phyloP scores from a whole-genome alignment of 2,888 invertebrate species.

The Pseudococcus viburni region DNA sequence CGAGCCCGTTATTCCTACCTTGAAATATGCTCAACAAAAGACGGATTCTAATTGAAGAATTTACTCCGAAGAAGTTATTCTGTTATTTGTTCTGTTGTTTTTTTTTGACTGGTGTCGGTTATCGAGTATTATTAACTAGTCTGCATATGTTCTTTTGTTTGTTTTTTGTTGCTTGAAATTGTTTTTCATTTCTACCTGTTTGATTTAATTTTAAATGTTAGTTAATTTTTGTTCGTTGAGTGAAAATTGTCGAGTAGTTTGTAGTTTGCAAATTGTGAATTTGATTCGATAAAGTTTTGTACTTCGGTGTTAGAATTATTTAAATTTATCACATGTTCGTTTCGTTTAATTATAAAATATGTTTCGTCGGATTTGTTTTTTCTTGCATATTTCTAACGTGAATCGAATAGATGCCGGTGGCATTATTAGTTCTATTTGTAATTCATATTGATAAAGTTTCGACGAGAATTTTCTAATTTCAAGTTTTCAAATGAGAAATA shows the following conservation, averaged over 20 bases:
- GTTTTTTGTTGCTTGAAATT: neutral
- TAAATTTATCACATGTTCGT: neutral
- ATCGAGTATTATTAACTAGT: neutral
- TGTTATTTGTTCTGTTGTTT: neutral
- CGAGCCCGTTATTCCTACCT: neutral
- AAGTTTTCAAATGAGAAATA: neutral
- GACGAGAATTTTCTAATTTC: too few relatives aligned
- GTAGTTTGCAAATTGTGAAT: constrained; percentile 1
- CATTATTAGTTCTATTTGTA: neutral
- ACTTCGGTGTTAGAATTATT: neutral
- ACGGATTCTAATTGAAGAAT: neutral
- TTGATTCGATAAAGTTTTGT: neutral
- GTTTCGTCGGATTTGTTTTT: neutral
- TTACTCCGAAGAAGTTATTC: neutral
- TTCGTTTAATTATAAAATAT: neutral
- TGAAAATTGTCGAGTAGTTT: neutral
- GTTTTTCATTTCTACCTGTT: neutral
- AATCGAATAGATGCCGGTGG: too few relatives aligned
- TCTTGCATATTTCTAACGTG: neutral
- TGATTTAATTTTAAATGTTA: neutral
- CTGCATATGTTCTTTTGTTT: neutral
- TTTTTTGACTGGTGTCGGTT: neutral
- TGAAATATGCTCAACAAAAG: neutral
- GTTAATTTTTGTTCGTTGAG: neutral
- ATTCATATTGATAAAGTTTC: neutral